phyloP scores from a whole-genome alignment of 2,113 vertebrate species.

The Gallinago jamesoni region DNA sequence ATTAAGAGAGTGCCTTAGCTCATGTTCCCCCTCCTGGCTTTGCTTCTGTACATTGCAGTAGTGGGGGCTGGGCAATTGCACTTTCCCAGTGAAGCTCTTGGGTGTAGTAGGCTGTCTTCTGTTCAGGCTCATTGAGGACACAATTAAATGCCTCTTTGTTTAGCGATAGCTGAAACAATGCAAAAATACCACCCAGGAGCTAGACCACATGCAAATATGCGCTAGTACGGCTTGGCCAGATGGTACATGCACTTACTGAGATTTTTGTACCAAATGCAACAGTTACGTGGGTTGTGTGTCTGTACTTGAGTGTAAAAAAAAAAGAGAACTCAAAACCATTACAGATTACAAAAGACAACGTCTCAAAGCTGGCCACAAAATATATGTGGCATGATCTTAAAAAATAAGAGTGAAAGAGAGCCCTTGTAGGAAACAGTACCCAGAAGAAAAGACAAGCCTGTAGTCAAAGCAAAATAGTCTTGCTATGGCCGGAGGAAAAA shows the following conservation, averaged over 20 bases:
- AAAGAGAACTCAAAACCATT: neutral
- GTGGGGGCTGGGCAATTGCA: neutral
- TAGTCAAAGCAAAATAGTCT: neutral
- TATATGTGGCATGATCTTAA: neutral
- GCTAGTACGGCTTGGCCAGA: neutral
- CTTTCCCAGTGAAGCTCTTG: neutral
- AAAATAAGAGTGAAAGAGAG: neutral
- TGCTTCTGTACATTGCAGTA: neutral
- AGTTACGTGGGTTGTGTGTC: neutral
- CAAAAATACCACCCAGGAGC: constrained; percentile 33
- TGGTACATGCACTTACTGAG: neutral
- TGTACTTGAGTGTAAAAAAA: neutral
- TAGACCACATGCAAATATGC: neutral
- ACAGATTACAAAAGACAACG: neutral
- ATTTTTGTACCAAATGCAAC: neutral
- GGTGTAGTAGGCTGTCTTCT: neutral
- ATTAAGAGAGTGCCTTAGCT: neutral
- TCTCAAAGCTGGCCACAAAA: neutral
- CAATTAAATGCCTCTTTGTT: constrained; percentile 49
- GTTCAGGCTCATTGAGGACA: constrained; percentile 3
- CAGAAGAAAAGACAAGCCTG: neutral
- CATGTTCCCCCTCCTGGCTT: neutral
- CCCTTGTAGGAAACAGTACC: neutral
- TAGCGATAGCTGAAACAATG: constrained; percentile 1
- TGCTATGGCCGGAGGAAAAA: neutral